Conservation (phyloP, 64 coral and sea anemone species). For the Montipora efflorescens region DNA sequence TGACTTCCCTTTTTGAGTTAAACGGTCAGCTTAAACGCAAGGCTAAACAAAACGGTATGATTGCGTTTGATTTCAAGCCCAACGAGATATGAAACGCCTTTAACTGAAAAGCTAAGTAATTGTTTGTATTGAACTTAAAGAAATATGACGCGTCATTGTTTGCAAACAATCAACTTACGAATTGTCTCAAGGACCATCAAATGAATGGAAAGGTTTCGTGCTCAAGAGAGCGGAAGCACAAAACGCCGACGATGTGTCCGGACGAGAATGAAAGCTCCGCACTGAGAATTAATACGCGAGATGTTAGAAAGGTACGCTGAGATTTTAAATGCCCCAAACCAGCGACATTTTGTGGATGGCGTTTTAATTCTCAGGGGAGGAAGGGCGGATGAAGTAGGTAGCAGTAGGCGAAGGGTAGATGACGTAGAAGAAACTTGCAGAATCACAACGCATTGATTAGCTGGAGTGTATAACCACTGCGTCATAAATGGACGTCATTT, state of each 20-base stretch:
- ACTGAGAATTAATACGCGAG: too few relatives aligned
- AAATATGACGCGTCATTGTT: neutral
- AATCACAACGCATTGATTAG: too few relatives aligned
- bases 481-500: too few relatives aligned
- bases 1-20: neutral
- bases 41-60: neutral
- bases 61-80: neutral
- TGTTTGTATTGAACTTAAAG: neutral
- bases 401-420: too few relatives aligned
- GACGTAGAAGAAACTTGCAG: too few relatives aligned
- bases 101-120: neutral
- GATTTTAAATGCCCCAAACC: too few relatives aligned
- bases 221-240: neutral
- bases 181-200: neutral
- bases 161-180: neutral
- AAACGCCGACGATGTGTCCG: too few relatives aligned
- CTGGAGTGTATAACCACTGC: too few relatives aligned
- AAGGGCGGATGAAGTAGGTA: too few relatives aligned
- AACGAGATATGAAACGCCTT: neutral
- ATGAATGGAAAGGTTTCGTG: neutral
- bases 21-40: neutral
- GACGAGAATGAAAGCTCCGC: neutral
- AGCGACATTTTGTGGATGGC: too few relatives aligned
- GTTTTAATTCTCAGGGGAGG: too few relatives aligned
- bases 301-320: too few relatives aligned